Evolutionary conservation across 1,140 invertebrate genomes (phyloP).

Genomic region (Stegodyphus mimosarum): DNA sequence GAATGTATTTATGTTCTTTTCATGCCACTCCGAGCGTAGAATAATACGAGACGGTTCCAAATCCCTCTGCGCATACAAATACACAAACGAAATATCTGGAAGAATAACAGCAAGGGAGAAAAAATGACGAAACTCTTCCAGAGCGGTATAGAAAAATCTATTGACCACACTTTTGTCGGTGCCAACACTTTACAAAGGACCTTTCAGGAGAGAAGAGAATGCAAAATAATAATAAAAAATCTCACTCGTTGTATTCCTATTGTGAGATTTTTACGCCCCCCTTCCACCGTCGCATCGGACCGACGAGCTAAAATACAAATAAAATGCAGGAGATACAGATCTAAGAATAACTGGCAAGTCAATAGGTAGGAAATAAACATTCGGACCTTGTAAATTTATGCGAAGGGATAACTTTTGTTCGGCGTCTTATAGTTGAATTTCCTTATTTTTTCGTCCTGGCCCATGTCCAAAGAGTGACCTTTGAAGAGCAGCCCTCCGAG

Average conservation of each 20-base stretch:
- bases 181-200: slow-evolving; percentile 57
- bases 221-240: slow-evolving; percentile 14
- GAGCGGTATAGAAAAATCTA: slow-evolving; percentile 32
- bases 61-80: slow-evolving; percentile 3
- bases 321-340: slow-evolving; percentile 35
- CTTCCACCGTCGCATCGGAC: background rate
- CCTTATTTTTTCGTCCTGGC: slow-evolving; percentile 42
- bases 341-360: slow-evolving; percentile 58
- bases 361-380: slow-evolving; percentile 59
- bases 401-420: slow-evolving; percentile 58
- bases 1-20: slow-evolving; percentile 9
- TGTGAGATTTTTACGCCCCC: background rate
- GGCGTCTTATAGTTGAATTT: slow-evolving; percentile 44
- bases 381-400: slow-evolving; percentile 56
- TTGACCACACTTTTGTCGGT: slow-evolving; percentile 60
- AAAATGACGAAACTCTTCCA: background rate
- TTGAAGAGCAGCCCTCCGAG: background rate
- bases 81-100: background rate
- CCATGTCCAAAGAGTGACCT: slow-evolving; percentile 49
- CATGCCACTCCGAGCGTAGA: slow-evolving; percentile 6
- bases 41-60: slow-evolving; percentile 1
- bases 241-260: slow-evolving; percentile 11
- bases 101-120: background rate
- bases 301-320: too few relatives aligned
- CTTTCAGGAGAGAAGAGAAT: slow-evolving; percentile 29